phyloP scores from a whole-genome alignment of 2,113 vertebrate genomes.

The Thalassoma bifasciatum region DNA sequence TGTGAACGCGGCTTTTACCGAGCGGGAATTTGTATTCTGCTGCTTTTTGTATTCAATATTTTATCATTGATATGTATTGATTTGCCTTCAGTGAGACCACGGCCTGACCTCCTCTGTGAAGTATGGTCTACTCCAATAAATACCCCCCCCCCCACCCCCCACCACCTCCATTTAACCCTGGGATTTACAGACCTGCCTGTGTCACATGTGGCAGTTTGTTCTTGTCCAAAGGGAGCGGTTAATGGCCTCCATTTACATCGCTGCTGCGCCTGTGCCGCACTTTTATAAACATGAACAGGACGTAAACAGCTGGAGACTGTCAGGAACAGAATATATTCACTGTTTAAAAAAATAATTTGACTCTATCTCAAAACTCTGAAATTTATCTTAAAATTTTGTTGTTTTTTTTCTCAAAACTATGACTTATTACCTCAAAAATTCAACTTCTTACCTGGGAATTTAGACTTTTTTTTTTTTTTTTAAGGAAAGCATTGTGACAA shows the following conservation, averaged over 20 bases:
- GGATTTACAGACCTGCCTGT: constrained; percentile 50
- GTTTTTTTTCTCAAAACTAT: too few species aligned
- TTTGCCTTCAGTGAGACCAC: constrained; percentile 52
- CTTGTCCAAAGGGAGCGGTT: constrained; percentile 14
- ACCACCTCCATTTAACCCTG: constrained; percentile 38
- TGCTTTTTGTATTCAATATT: constrained; percentile 53
- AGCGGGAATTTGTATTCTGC: constrained; percentile 31
- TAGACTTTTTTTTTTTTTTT: too few species aligned
- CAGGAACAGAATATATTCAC: too few species aligned
- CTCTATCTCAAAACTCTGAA: too few species aligned
- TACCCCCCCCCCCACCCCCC: constrained; percentile 21
- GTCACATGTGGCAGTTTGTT: constrained; percentile 28
- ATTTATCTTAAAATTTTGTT: too few species aligned
- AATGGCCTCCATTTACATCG: constrained; percentile 21
- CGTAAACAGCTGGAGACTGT: too few species aligned
- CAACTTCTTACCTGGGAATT: too few species aligned
- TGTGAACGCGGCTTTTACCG: background rate
- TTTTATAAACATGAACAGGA: too few species aligned
- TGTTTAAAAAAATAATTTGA: too few species aligned
- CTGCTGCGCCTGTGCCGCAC: background rate
- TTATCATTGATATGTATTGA: constrained; percentile 69
- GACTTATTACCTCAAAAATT: too few species aligned
- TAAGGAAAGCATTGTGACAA: too few species aligned
- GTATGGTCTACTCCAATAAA: constrained; percentile 47
- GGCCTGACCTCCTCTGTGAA: constrained; percentile 60